These are phyloP conservation scores for Apostichopus leukothele DNA, from an alignment of 53 echinoderm and acorn worm species.

Conservation along the genomic window DNA sequence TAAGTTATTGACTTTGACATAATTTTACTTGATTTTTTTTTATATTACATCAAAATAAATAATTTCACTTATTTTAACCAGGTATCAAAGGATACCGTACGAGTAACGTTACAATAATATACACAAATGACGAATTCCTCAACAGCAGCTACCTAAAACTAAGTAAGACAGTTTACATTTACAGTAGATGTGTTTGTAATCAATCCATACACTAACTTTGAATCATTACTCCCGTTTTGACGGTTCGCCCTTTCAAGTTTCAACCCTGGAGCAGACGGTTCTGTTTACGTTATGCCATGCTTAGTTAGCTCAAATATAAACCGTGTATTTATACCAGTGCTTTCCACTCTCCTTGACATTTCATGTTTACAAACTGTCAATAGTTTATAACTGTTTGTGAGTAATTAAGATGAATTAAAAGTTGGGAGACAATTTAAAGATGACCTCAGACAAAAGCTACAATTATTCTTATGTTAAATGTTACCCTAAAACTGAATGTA, in stretches of 20 bases:
- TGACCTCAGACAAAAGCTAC: too few relatives aligned
- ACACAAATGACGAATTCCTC: background rate
- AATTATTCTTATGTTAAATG: too few relatives aligned
- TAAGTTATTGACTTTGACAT: too few relatives aligned
- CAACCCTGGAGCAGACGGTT: background rate
- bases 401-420: background rate
- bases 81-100: background rate
- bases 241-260: background rate
- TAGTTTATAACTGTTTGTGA: background rate
- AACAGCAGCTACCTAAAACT: background rate
- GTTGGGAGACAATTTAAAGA: background rate
- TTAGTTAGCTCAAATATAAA: background rate
- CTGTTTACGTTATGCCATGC: background rate
- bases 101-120: background rate
- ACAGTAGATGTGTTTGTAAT: constrained; percentile 5
- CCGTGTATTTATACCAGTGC: background rate
- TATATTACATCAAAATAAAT: too few relatives aligned
- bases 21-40: too few relatives aligned
- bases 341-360: background rate
- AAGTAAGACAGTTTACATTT: background rate
- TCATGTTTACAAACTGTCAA: background rate
- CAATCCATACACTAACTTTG: background rate
- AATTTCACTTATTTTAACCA: background rate
- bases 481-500: too few relatives aligned
- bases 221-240: background rate